Base-by-base conservation (phyloP, 1,140 invertebrate genomes). In the Hyles vespertilio region DNA sequence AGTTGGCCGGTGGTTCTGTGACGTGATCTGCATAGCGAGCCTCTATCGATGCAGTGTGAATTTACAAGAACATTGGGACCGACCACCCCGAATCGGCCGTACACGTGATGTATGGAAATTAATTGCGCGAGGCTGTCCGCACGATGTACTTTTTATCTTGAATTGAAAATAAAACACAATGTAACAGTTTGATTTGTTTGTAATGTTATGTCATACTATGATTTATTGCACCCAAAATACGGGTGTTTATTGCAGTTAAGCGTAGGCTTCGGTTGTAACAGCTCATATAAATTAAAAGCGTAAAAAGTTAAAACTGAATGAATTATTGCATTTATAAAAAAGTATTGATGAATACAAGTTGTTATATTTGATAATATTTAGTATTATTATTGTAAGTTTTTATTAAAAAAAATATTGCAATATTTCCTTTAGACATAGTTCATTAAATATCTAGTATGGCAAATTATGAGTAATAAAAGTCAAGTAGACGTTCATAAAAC, bases 1-100 rank as follows among this genome's bases (percentile, higher is more conserved):
- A 45, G 34, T 54, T 44, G 52, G 52, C 44, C 34, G 36, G 43
- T 34, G 10, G 36, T 54, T 54, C 52, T 45, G 11, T 44, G 43
- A 47, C 44, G 45, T 56, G 53, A 56, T 43, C 22, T 10, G 53
- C 45, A 32, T 56, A 8, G n/a, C 47, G 22, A 34, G 33, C 3
- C 48, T 12, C 48, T 33, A 33, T 11, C 10, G 32, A n/a, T 11
- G 47, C 47, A 11, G 6, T 48, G 6, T 48, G 47, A 48, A 48
- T 48, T 48, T 48, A 22, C n/a, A 48, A 48, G 22, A 7, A 48
- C n/a, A 22, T 48, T 11, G 10, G n/a, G n/a, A 11, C 3, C n/a
- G 47, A 11, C 47, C 11, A 48, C 47, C 47, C 10, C 11, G n/a
- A 22, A 48, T 6, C 22, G 9, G 47, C 5, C 10, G 47, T 9